Conservation (phyloP, 2,113 vertebrate genomes). For the Lamprologus sp. region DNA sequence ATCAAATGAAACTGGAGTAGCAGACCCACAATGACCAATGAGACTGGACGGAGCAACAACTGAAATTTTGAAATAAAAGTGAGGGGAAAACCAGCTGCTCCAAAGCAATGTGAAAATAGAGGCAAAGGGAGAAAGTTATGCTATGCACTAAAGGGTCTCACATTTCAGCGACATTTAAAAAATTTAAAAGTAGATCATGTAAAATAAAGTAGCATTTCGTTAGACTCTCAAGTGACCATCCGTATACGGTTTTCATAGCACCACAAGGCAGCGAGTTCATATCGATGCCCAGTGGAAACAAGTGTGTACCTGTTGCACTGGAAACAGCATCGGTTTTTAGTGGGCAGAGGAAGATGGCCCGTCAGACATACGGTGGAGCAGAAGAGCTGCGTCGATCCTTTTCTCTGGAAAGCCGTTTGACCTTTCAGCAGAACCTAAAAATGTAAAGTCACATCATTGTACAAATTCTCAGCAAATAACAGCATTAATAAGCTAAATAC, state of each 20-base stretch:
- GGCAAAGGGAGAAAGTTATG: neutral
- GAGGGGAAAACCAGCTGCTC: neutral
- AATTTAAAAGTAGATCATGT: neutral
- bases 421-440: slow-evolving; percentile 83
- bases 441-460: neutral
- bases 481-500: neutral
- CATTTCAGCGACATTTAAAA: neutral
- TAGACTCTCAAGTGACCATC: neutral
- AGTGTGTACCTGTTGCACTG: slow-evolving; percentile 86
- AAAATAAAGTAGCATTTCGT: rapidly evolving
- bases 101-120: neutral
- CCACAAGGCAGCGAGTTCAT: neutral
- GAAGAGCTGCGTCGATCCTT: slow-evolving; percentile 97
- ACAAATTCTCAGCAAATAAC: neutral
- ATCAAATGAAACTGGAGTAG: neutral
- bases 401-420: slow-evolving; percentile 96
- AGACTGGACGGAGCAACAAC: neutral
- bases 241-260: rapidly evolving
- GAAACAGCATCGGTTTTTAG: slow-evolving; percentile 75
- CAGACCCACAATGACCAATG: neutral
- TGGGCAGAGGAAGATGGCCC: slow-evolving; percentile 79
- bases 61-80: neutral
- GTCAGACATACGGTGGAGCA: slow-evolving; percentile 97
- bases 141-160: neutral
- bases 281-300: neutral